These are phyloP conservation scores for Fulmarus glacialis DNA, from an alignment of 2,113 vertebrate genomes.

Conservation along the genomic window DNA sequence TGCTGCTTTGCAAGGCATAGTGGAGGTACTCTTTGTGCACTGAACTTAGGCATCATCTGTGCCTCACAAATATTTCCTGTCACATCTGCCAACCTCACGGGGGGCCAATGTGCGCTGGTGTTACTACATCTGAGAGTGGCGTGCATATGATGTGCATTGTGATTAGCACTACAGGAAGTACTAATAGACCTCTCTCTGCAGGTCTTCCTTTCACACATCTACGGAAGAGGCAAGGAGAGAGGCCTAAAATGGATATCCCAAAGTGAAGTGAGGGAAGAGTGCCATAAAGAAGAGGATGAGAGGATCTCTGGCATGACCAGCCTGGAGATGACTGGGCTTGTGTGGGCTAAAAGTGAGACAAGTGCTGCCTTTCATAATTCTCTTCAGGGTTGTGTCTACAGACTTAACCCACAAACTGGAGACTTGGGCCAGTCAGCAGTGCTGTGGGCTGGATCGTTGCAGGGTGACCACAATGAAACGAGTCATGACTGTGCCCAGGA, in stretches of 20 bases:
- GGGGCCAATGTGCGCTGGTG: accelerated
- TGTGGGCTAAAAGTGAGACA: background rate
- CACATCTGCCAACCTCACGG: accelerated
- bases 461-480: background rate
- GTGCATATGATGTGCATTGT: accelerated
- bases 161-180: background rate
- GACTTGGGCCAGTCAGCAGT: background rate
- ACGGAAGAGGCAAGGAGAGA: background rate
- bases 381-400: background rate
- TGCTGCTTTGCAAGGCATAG: background rate
- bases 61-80: too few relatives aligned
- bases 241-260: background rate
- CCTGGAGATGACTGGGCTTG: background rate
- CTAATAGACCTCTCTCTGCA: background rate
- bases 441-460: background rate
- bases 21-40: background rate
- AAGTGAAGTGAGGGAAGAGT: background rate
- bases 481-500: background rate
- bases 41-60: accelerated
- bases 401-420: background rate
- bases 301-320: background rate
- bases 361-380: background rate
- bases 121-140: accelerated
- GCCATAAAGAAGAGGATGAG: background rate
- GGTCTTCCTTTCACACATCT: background rate